phyloP scores from a whole-genome alignment of 2,797 vertebrate genomes.

The Aplochiton taeniatus region DNA sequence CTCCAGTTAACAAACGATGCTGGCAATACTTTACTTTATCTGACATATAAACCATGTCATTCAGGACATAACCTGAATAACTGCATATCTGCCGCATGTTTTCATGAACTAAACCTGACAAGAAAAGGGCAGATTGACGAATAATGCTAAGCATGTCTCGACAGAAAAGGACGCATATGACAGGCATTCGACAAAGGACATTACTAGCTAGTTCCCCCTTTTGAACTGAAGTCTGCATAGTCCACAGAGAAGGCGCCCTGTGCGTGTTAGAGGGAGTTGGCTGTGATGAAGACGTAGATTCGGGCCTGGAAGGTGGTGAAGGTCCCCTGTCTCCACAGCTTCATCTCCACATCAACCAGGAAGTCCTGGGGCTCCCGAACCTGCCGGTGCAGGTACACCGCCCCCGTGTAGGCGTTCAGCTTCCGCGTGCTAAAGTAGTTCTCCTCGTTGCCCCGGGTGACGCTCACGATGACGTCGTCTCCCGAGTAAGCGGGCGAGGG shows the following conservation, averaged over 20 bases:
- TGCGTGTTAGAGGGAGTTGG: constrained; percentile 77
- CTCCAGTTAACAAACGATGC: too few species aligned
- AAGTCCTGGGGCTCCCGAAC: constrained; percentile 87
- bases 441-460: constrained; percentile 90
- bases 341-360: constrained; percentile 92
- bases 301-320: constrained; percentile 81
- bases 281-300: constrained; percentile 94
- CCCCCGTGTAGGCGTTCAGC: constrained; percentile 90
- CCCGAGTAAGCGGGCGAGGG: constrained; percentile 90
- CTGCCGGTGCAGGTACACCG: constrained; percentile 87
- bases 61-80: not conserved
- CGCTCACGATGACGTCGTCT: constrained; percentile 89
- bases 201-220: too few species aligned
- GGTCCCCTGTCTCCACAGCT: constrained; percentile 90
- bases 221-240: too few species aligned
- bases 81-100: not conserved
- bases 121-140: not conserved
- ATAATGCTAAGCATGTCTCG: not conserved
- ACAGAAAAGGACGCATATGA: not conserved
- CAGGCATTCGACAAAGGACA: not conserved
- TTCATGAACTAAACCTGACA: not conserved
- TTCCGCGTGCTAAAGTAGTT: constrained; percentile 91
- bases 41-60: not conserved
- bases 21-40: not conserved
- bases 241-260: too few species aligned